Evolutionary conservation across 2,888 invertebrate genomes (phyloP), one percentile per base, ranked within the genome.

Genomic region (Plagiodera versicolora): DNA sequence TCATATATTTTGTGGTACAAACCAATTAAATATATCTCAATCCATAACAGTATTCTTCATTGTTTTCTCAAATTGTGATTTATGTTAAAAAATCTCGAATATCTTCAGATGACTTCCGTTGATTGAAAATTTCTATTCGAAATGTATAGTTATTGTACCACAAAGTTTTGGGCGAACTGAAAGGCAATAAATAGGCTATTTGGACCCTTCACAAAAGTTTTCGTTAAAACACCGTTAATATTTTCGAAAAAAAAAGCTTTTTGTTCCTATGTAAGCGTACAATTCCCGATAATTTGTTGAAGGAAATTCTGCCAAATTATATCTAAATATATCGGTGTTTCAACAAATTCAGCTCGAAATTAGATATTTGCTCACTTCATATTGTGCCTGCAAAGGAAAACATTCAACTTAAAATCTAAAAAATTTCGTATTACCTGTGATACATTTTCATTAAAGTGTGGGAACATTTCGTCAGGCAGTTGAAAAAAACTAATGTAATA

Each of bases 191-290:
- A 58, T 73, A 74, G 73, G 75, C 73, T 76, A 76, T 75, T 76
- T 77, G 77, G 77, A 77, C 77, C 77, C 77, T 71, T 75, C 28
- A 48, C 46, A 56, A 45, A 54, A 66, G 63, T 63, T 30, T 62
- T 55, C 66, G 71, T 73, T 70, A 73, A 73, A 74, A 73, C 74
- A 73, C 74, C 73, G 67, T 57, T 3, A 14, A 39, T 3, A 10
- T 1, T 1, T n/a, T n/a, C 10, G 1, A 2, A 39, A 39, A 39
- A 39, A 39, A 39, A n/a, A 39, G 1, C 11, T 39, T 39, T 14
- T 14, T 39, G 39, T 39, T 60, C 50, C 61, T 50, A 51, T 68
- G 60, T 70, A 74, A 73, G 73, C 72, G 73, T 72, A 74, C 69
- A 50, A 58, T 73, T 72, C 74, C 73, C 73, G 14, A 39, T 39